A percentile compares a stretch with the other conserved stretches of the same genome.
Evolutionary conservation across 1,140 invertebrate genomes (phyloP).

Genomic region (Centruroides vittatus): DNA sequence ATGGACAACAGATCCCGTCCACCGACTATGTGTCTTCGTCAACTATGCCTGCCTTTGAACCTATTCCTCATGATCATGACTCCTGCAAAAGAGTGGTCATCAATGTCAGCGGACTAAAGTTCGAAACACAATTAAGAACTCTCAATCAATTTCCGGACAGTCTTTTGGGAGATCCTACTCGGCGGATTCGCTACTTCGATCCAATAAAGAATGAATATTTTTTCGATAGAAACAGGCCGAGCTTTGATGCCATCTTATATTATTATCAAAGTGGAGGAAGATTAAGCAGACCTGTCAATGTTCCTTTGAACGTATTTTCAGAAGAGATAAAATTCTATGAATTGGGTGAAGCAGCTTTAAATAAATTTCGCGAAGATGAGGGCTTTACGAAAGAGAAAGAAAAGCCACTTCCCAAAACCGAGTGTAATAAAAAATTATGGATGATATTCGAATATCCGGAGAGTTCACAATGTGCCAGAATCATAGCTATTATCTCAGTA

Average conservation of each 20-base stretch:
- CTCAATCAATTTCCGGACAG: slow-evolving; percentile 98
- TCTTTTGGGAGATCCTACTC: slow-evolving; percentile 53
- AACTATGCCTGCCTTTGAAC: slow-evolving; percentile 52
- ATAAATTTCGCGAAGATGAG: slow-evolving; percentile 70
- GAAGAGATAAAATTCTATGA: slow-evolving; percentile 99
- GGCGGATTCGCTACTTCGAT: slow-evolving; percentile 64
- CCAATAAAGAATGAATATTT: slow-evolving; percentile 98
- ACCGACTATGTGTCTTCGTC: too few species aligned
- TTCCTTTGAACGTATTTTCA: slow-evolving; percentile 93
- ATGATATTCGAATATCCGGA: slow-evolving; percentile 98
- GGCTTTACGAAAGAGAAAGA: slow-evolving; percentile 56
- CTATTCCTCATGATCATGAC: slow-evolving; percentile 91
- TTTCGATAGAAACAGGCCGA: slow-evolving; percentile 97
- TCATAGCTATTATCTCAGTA: slow-evolving; percentile 98
- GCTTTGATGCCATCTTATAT: slow-evolving; percentile 97
- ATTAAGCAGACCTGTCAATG: slow-evolving; percentile 89
- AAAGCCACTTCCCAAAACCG: slow-evolving; percentile 84
- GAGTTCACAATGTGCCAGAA: slow-evolving; percentile 92
- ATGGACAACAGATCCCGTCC: slow-evolving; percentile 43
- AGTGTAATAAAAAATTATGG: slow-evolving; percentile 89
- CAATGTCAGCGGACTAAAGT: slow-evolving; percentile 95
- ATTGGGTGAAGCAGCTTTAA: slow-evolving; percentile 89
- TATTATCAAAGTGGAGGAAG: slow-evolving; percentile 98
- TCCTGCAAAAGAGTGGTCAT: slow-evolving; percentile 95
- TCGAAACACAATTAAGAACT: slow-evolving; percentile 95